Percentiles rank a stretch among this genome's conserved stretches.
Evolutionary conservation across 2,797 vertebrate genomes (phyloP).

Genomic region (Acipenser oxyrinchus): DNA sequence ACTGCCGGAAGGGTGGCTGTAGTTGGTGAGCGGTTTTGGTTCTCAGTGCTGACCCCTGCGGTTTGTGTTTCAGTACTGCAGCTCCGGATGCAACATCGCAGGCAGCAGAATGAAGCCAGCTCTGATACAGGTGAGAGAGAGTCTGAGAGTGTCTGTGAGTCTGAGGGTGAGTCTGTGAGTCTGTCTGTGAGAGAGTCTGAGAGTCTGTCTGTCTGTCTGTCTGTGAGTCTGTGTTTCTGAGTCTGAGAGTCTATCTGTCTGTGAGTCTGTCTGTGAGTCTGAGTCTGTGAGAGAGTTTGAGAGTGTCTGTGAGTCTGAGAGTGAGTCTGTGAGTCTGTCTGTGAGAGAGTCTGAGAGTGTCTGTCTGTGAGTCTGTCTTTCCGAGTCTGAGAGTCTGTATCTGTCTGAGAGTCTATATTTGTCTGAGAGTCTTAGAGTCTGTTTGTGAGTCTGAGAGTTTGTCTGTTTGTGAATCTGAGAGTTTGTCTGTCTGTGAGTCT

Average conservation of each 20-base stretch:
- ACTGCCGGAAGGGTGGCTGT: too few relatives aligned
- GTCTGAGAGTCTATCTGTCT: not conserved
- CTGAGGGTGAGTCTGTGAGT: not conserved
- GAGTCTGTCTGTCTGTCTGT: not conserved
- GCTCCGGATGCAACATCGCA: constrained; percentile 77
- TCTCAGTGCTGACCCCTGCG: too few relatives aligned
- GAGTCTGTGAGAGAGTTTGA: not conserved
- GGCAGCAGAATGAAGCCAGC: constrained; percentile 66
- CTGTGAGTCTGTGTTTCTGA: not conserved
- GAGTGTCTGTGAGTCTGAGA: not conserved
- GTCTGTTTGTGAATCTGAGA: not conserved
- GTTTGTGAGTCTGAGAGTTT: not conserved
- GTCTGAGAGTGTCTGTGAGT: constrained; percentile 24
- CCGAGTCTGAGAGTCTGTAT: not conserved
- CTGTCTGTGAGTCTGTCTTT: not conserved
- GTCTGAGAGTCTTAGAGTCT: not conserved
- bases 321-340: not conserved
- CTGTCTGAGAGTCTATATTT: not conserved
- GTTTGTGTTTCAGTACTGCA: constrained; percentile 63
- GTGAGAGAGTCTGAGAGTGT: too few relatives aligned
- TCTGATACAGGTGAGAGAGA: constrained; percentile 31
- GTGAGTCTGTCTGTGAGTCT: not conserved
- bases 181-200: not conserved
- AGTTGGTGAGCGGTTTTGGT: too few relatives aligned
- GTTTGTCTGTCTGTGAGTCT: not conserved